Base-by-base conservation (phyloP, 2,888 invertebrate genomes). In the Sphaeridia pumilis region DNA sequence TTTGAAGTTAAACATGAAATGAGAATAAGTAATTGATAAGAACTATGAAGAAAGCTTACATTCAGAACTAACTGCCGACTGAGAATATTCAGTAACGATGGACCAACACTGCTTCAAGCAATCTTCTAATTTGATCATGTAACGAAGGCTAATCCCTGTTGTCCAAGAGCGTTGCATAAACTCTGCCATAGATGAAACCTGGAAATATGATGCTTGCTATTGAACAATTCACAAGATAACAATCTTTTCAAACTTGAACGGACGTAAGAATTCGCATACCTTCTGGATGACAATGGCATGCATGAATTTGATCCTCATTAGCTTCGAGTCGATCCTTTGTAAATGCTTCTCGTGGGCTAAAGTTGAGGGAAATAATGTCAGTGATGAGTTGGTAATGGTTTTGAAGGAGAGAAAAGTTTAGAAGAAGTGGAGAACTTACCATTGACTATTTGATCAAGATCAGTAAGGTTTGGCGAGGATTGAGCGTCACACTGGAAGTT, bases 31-130 rank as follows among this genome's bases (percentile, higher is more conserved):
- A n/a, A n/a, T n/a, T n/a, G n/a, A n/a, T n/a, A n/a, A n/a, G n/a
- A n/a, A n/a, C n/a, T n/a, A 38, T 3, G 34, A 34, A 4, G n/a
- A 28, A 14, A 10, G 45, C 58, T 55, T 54, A 58, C 58, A 58
- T 41, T 58, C 56, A 21, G 36, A 24, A 41, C 48, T 52, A 28
- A 12, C 14, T n/a, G 46, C 21, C 2, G 46, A 46, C 1, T 24
- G 26, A 21, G 26, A 38, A 25, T 46, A 51, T n/a, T 51, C 46
- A 24, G 25, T 54, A 4, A 61, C 55, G 7, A 58, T 47, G 17
- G 48, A 49, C 61, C 61, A 61, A 28, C 59, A 61, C 28, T 61
- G 58, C 25, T 56, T 57, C 5, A 61, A 34, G 10, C 56, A 56
- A 21, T 59, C 58, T 42, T 58, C 58, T 1, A 58, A 20, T 21